Evolutionary conservation across 2,113 vertebrate genomes (phyloP), one percentile per base, ranked within the genome.

Genomic region (Alouatta palliata): DNA sequence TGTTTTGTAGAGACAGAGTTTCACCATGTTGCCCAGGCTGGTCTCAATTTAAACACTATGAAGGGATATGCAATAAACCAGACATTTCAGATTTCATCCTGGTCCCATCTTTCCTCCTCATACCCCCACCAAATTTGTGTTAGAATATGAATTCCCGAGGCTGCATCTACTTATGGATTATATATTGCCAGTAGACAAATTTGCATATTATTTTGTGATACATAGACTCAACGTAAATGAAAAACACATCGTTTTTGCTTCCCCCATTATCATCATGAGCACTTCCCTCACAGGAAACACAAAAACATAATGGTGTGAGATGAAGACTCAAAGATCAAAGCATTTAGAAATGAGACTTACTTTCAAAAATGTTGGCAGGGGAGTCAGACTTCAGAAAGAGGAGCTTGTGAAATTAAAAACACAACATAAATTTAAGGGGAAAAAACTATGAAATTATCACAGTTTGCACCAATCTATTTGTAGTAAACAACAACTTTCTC

Each of bases 251-350:
- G 0, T 79, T 32, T 11, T 52, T 3, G 66, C 7, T 21, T 61
- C 35, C 92, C 71, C 4, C 3, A 52, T 25, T 83, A 52, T n/a
- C 56, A n/a, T 91, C 12, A 32, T 12, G 52, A 32, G 85, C 80
- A 87, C 37, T 96, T 93, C 47, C 19, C 43, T 83, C 27, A 43
- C 54, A 73, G 76, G 16, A 96, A 97, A 89, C 19, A 66, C 35
- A 92, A 97, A 94, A 79, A 17, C 10, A 43, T 27, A 3, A 8
- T 94, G 4, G 0, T 70, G 2, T 68, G 40, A 89, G 37, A 76
- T 47, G 10, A 94, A 81, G 13, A 91, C n/a, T 47, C 25, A 84
- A 25, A 85, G 23, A 91, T 27, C 71, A 85, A 76, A 94, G 64
- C 11, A 71, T 77, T 91, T 86, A 77, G 35, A 77, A 89, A 85